Evolutionary conservation across 1,140 invertebrate species (phyloP).

Genomic region (Aphidius ervi): DNA sequence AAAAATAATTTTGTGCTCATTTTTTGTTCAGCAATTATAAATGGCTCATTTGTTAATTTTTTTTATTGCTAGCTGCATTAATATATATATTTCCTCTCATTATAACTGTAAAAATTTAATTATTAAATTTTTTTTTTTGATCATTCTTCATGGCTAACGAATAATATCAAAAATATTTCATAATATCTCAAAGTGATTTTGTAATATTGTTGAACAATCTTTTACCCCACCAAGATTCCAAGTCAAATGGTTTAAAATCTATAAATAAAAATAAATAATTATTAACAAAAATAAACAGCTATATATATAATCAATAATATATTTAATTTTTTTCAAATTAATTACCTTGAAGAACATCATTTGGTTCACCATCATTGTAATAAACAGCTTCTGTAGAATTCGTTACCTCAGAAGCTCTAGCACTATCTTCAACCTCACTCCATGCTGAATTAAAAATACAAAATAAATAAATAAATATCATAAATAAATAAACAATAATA

Average conservation of each 20-base stretch:
- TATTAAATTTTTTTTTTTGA: too few relatives aligned
- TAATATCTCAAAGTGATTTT: conserved; percentile 60
- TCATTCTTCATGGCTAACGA: not conserved
- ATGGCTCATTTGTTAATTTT: not conserved
- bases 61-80: not conserved
- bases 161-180: too few relatives aligned
- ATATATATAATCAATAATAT: not conserved
- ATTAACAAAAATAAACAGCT: not conserved
- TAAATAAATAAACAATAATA: conserved; percentile 13
- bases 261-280: conserved; percentile 32
- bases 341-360: conserved; percentile 58
- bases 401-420: conserved; percentile 32
- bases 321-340: conserved; percentile 10
- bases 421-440: conserved; percentile 41
- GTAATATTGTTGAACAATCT: conserved; percentile 76
- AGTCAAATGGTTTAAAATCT: conserved; percentile 82
- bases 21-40: too few relatives aligned
- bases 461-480: not conserved
- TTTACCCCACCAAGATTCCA: conserved; percentile 85
- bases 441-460: conserved; percentile 34
- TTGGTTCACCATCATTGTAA: conserved; percentile 70
- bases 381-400: conserved; percentile 52
- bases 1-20: too few relatives aligned
- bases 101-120: too few relatives aligned
- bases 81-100: too few relatives aligned